These are phyloP conservation scores for Montifringilla adamsi DNA, from an alignment of 2,113 vertebrate genomes.

Conservation along the genomic window DNA sequence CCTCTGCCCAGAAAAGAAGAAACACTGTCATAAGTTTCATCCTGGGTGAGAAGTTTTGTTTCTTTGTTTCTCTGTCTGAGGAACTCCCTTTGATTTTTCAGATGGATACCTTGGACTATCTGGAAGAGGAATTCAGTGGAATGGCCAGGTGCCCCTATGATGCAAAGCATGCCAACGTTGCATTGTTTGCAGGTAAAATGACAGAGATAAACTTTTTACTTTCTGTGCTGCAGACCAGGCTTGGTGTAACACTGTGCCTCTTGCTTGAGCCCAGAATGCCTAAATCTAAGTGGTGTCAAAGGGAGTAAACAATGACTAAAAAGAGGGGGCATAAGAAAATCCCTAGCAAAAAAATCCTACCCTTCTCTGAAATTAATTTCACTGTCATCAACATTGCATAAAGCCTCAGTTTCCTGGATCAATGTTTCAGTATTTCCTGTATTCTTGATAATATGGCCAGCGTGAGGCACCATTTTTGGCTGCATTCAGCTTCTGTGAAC, in stretches of 20 bases:
- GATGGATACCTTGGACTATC: slow-evolving; percentile 90
- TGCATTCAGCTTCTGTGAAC: not conserved
- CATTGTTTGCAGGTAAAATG: slow-evolving; percentile 90
- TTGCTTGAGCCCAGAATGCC: not conserved
- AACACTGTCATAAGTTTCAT: not conserved
- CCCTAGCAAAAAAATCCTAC: not conserved
- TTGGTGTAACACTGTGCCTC: not conserved
- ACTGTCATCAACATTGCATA: not conserved
- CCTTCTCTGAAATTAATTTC: not conserved
- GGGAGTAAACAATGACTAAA: not conserved
- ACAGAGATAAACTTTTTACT: not conserved
- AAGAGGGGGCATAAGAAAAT: not conserved
- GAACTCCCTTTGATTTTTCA: slow-evolving; percentile 62
- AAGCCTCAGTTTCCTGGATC: not conserved
- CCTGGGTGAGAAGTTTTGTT: not conserved
- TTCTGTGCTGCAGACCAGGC: not conserved
- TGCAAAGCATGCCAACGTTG: slow-evolving; percentile 95
- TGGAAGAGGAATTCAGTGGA: slow-evolving; percentile 95
- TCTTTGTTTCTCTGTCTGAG: slow-evolving; percentile 29
- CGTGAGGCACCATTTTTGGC: not conserved
- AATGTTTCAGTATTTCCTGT: not conserved
- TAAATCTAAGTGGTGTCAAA: not conserved
- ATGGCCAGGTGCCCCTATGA: slow-evolving; percentile 99
- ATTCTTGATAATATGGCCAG: not conserved
- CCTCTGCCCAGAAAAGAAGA: not conserved